Conservation (phyloP, 2,888 invertebrate species). For the Apocheima hispidaria region DNA sequence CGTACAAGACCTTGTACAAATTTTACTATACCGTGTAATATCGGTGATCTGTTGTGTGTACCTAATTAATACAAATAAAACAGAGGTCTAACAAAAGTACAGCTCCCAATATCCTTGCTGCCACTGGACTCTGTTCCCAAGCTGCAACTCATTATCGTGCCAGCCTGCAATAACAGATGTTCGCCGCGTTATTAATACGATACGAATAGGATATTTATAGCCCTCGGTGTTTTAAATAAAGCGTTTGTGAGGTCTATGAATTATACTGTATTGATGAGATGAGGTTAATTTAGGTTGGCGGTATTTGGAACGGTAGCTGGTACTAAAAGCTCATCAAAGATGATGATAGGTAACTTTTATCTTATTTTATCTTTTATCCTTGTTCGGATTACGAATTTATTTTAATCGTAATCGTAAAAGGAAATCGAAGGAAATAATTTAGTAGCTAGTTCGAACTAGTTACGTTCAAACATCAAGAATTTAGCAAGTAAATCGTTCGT, state of each 20-base stretch:
- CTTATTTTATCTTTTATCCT: no score
- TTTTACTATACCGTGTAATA: no score
- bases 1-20: no score
- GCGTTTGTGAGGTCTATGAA: constrained; percentile 29
- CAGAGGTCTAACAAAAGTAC: not conserved
- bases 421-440: no score
- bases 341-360: not conserved
- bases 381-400: no score
- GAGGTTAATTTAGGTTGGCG: constrained; percentile 7
- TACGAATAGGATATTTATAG: constrained; percentile 62
- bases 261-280: constrained; percentile 19
- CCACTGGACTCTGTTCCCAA: constrained; percentile 35
- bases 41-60: no score
- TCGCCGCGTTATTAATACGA: constrained; percentile 67
- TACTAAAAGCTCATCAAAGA: not conserved
- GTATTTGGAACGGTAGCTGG: not conserved
- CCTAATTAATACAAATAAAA: not conserved
- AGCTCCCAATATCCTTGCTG: constrained; percentile 27
- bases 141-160: constrained; percentile 62
- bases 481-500: no score
- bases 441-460: no score
- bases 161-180: constrained; percentile 72
- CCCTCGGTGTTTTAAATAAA: constrained; percentile 38
- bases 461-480: no score
- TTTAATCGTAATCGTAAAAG: no score